Evolutionary conservation across 1,140 invertebrate species (phyloP), one percentile per base, ranked within the genome.

Genomic region (Helicoverpa armigera): DNA sequence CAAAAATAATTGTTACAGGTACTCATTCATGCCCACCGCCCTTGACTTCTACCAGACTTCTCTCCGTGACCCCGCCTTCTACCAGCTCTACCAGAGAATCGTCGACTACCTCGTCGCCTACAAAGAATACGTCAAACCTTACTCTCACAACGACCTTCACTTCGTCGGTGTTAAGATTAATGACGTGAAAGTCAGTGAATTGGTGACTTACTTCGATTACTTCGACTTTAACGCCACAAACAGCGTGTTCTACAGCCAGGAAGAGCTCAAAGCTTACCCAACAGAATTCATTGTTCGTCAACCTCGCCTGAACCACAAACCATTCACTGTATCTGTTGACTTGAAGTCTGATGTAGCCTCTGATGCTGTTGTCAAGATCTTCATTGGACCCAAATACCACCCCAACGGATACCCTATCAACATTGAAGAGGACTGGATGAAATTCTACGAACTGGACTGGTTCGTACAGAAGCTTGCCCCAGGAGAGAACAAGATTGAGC

Each of bases 381-480:
- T 74, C 70, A 74, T 80, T 67, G 79, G 84, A 76, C 93, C 92
- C 35, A 94, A 94, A 86, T 93, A 90, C 79, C 89, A 94, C 77
- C 87, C 91, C 87, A 90, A 95, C 54, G 96, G 96, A 48, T 94
- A 95, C 75, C 90, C 94, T 2, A 91, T 97, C 16, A 92, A 91
- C 29, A 89, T 97, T 29, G 95, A 96, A 31, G 91, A 96, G 5
- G 95, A 95, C 85, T 94, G 94, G 77, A 87, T 95, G 80, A 96
- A 96, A 86, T 97, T 97, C 85, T 95, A 97, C 69, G 95, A 97
- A 90, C 90, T 98, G 58, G 97, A 98, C 85, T 96, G 96, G 87
- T 98, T 97, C 90, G 84, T 96, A 48, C 96, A 96, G 86, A 95
- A 96, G 73, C 91, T 98, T 51, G 89, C 91, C 10, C 92, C 96